phyloP scores from a whole-genome alignment of 2,797 vertebrate genomes.

The Sebastes vulpes region DNA sequence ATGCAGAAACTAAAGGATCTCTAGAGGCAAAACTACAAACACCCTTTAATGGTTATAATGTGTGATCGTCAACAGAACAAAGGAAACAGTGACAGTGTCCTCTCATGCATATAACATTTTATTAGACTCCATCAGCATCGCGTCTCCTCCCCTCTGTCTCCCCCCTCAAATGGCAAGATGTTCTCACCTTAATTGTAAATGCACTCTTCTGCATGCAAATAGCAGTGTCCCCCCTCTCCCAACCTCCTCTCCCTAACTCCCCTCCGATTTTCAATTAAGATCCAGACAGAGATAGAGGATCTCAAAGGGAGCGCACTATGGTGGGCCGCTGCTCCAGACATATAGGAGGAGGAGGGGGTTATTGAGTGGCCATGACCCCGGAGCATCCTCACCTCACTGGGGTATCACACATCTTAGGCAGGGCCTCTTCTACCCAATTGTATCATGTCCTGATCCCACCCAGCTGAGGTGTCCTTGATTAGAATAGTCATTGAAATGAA shows the following conservation, averaged over 20 bases:
- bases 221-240: background rate
- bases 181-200: slow-evolving; percentile 65
- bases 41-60: background rate
- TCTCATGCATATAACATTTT: slow-evolving; percentile 7
- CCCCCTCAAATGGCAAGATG: slow-evolving; percentile 35
- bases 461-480: slow-evolving; percentile 62
- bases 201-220: slow-evolving; percentile 67
- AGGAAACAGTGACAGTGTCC: background rate
- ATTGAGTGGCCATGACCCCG: slow-evolving; percentile 72
- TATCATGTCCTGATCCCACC: slow-evolving; percentile 15
- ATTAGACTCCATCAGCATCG: slow-evolving; percentile 19
- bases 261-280: slow-evolving; percentile 83
- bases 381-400: slow-evolving; percentile 49
- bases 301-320: slow-evolving; percentile 48
- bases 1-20: background rate
- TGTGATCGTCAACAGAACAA: slow-evolving; percentile 14
- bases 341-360: slow-evolving; percentile 12
- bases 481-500: slow-evolving; percentile 46
- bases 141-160: slow-evolving; percentile 8
- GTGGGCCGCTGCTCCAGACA: slow-evolving; percentile 48
- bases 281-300: slow-evolving; percentile 79
- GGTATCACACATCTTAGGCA: slow-evolving; percentile 27
- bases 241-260: slow-evolving; percentile 15
- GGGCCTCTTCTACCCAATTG: slow-evolving; percentile 11
- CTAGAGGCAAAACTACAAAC: background rate